These are phyloP conservation scores for Opisthograptis luteolata DNA, from an alignment of 2,888 invertebrate species.

Conservation along the genomic window DNA sequence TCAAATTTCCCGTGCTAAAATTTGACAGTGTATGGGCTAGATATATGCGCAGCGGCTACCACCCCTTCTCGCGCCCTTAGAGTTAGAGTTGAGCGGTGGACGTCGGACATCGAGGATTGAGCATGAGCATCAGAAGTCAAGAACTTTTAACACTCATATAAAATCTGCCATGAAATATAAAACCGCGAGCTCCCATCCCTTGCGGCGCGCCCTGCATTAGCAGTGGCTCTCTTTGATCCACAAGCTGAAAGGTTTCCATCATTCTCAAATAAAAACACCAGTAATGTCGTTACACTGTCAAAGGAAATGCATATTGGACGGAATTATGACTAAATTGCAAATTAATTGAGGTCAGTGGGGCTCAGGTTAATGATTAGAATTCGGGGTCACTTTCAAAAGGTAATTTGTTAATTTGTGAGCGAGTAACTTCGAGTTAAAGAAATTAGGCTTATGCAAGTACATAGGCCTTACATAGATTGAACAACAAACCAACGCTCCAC, in stretches of 20 bases:
- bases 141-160: no score
- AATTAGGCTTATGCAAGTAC: no score
- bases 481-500: no score
- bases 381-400: background rate
- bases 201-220: conserved; percentile 13
- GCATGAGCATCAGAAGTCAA: background rate
- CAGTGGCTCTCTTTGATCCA: conserved; percentile 25
- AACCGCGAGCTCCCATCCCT: background rate
- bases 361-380: background rate
- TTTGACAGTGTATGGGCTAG: no score
- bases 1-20: no score
- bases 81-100: no score
- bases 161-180: background rate
- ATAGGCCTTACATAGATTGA: no score
- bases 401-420: no score
- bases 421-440: no score
- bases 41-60: no score
- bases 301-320: conserved; percentile 17
- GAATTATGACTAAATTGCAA: background rate
- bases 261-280: conserved; percentile 34
- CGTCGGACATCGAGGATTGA: no score
- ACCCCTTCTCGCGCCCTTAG: no score
- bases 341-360: conserved; percentile 9
- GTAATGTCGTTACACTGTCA: conserved; percentile 27
- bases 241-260: conserved; percentile 29